Evolutionary conservation across 1,140 invertebrate species (phyloP), one percentile per base, ranked within the genome.

Genomic region (Hermetia illucens): DNA sequence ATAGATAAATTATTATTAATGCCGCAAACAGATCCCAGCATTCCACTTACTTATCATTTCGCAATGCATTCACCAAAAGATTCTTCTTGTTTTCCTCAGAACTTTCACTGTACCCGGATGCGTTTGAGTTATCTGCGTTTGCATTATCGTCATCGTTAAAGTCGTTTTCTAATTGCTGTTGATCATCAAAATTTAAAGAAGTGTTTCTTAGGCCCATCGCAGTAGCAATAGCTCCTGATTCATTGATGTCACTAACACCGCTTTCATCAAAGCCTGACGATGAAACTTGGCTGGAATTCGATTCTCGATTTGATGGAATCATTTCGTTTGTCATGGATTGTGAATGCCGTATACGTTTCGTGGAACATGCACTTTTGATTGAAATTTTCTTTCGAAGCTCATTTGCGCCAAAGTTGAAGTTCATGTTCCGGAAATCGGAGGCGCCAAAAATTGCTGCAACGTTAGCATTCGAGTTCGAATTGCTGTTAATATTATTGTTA

Each of bases 61-160:
- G 58, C 3, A 58, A 31, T 5, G 55, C 55, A 45, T 58, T 58
- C 1, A 58, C 55, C 16, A 58, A 30, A 5, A 58, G 44, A 46
- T 58, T 58, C 5, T 55, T 53, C 42, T 58, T 58, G 0, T 58
- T 44, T 25, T 58, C 55, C 17, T 58, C 55, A 2, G 55, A 58
- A 13, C 55, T 56, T 20, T 58, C 55, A 18, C 46, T 41, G 22
- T n/a, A n/a, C n/a, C n/a, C n/a, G n/a, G n/a, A n/a, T n/a, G n/a
- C n/a, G n/a, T n/a, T n/a, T n/a, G n/a, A n/a, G n/a, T n/a, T n/a
- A n/a, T n/a, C n/a, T n/a, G n/a, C n/a, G n/a, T n/a, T n/a, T n/a
- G n/a, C n/a, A n/a, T n/a, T n/a, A n/a, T n/a, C n/a, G n/a, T n/a
- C n/a, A n/a, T n/a, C n/a, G n/a, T n/a, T n/a, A n/a, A n/a, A n/a